Conservation (phyloP, 2,113 vertebrate genomes). For the Oenanthe melanoleuca region DNA sequence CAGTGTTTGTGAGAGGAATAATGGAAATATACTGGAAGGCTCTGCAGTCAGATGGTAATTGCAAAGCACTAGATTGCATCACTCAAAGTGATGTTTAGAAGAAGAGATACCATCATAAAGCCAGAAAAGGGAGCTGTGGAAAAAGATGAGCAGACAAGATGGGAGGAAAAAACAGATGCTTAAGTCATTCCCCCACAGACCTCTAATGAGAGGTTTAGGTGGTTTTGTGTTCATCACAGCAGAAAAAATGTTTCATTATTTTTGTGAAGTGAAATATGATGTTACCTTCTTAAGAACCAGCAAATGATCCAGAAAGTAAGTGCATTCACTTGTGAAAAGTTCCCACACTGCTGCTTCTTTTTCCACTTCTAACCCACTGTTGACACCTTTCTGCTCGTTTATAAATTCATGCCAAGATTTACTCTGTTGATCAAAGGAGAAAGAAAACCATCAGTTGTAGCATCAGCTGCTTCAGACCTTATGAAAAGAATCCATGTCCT, state of each 20-base stretch:
- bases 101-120: neutral
- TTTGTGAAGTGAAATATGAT: neutral
- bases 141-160: neutral
- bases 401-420: slow-evolving; percentile 84
- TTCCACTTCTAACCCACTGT: slow-evolving; percentile 66
- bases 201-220: neutral
- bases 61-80: neutral
- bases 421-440: slow-evolving; percentile 67
- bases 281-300: slow-evolving; percentile 91
- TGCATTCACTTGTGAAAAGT: slow-evolving; percentile 91
- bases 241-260: neutral
- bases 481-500: neutral
- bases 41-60: neutral
- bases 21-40: neutral
- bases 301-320: slow-evolving; percentile 92
- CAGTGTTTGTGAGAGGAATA: neutral
- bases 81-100: neutral
- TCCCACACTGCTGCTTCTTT: slow-evolving; percentile 88
- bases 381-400: slow-evolving; percentile 52
- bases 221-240: neutral
- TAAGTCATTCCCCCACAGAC: neutral
- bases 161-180: neutral
- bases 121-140: neutral
- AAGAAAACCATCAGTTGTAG: neutral
- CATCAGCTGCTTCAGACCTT: neutral